phyloP scores from a whole-genome alignment of 2,888 invertebrate species.

The Pheosia gnoma region DNA sequence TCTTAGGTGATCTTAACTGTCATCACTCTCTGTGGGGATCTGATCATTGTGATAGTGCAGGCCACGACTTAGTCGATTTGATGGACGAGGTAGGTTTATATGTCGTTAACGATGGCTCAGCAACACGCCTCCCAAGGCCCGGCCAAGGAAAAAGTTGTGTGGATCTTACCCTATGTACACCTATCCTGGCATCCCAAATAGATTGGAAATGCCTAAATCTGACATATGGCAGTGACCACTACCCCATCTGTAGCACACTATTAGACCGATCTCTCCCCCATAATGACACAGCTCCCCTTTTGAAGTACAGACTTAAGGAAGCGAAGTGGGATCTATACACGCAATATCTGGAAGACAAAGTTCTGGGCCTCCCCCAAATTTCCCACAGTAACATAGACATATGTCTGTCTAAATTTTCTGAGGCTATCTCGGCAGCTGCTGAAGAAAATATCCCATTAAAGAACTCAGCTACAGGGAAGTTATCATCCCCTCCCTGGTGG shows the following conservation, averaged over 20 bases:
- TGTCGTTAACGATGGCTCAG: slow-evolving; percentile 1
- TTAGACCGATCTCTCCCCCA: neutral
- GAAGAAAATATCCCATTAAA: neutral
- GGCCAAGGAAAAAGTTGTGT: neutral
- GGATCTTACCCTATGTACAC: neutral
- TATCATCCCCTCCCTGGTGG: slow-evolving; percentile 5
- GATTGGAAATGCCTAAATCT: neutral
- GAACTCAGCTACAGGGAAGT: neutral
- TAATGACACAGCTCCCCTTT: neutral
- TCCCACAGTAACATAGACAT: neutral
- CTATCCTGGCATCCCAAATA: neutral
- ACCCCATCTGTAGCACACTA: neutral
- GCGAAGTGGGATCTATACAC: neutral
- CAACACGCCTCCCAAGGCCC: neutral
- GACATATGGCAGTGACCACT: slow-evolving; percentile 5
- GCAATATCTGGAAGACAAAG: no score
- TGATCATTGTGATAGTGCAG: neutral
- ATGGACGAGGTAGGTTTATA: neutral
- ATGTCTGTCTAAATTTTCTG: neutral
- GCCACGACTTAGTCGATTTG: neutral
- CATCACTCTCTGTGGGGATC: neutral
- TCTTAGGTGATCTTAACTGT: neutral
- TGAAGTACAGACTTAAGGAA: neutral
- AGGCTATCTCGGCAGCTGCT: neutral
- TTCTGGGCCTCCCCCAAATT: neutral